Evolutionary conservation across 2,888 invertebrate genomes (phyloP).

Genomic region (Rhagium mordax): DNA sequence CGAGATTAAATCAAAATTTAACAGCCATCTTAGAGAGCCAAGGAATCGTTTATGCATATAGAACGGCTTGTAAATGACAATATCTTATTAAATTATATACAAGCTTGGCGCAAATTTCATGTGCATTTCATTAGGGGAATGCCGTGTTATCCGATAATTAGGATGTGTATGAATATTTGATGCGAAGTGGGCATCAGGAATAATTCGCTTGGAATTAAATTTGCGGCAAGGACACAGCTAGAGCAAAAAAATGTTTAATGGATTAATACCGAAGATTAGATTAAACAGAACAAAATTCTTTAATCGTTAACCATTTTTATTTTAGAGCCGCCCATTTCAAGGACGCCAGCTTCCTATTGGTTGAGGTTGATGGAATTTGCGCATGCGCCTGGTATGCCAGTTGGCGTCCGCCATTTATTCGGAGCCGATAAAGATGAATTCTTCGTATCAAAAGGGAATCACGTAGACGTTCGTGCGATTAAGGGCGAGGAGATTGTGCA

Average conservation of each 20-base stretch:
- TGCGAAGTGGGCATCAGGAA: background rate
- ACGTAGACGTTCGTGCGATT: background rate
- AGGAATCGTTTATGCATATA: constrained; percentile 65
- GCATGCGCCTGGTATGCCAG: too few relatives aligned
- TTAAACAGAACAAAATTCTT: too few relatives aligned
- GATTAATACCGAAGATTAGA: too few relatives aligned
- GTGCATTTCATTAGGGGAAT: constrained; percentile 26
- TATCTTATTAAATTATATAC: constrained; percentile 47
- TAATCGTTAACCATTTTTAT: too few relatives aligned
- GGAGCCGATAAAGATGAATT: too few relatives aligned
- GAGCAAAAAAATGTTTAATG: too few relatives aligned
- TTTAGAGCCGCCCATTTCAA: too few relatives aligned
- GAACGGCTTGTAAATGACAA: constrained; percentile 59
- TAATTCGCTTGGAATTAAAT: background rate
- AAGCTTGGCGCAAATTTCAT: constrained; percentile 38
- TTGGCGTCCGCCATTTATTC: too few relatives aligned
- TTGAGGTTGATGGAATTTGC: too few relatives aligned
- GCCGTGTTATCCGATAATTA: constrained; percentile 15
- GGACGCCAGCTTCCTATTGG: too few relatives aligned
- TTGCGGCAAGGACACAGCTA: too few relatives aligned
- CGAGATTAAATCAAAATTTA: constrained; percentile 63
- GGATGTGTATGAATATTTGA: constrained; percentile 28
- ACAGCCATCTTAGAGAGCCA: constrained; percentile 61
- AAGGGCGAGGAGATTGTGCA: background rate
- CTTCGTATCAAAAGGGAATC: background rate